Percentiles rank a stretch among this genome's conserved stretches.
Evolutionary conservation across 2,888 invertebrate species (phyloP).

Genomic region (Pardosa pseudoannulata): DNA sequence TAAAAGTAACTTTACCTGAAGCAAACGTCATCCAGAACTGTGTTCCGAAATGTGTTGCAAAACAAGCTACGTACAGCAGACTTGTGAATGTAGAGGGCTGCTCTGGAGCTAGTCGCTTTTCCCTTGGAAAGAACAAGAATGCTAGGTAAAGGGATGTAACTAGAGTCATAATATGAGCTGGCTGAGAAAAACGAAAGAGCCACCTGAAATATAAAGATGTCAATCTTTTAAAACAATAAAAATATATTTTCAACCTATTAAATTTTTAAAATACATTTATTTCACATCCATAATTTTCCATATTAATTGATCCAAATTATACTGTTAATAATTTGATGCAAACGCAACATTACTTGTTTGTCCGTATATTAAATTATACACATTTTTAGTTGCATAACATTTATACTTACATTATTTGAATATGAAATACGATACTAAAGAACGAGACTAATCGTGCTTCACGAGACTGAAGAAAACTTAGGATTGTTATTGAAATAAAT

Average conservation of each 20-base stretch:
- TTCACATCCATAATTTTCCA: background rate
- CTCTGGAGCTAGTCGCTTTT: conserved; percentile 29
- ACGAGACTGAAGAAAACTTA: no score
- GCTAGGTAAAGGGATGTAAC: conserved; percentile 79
- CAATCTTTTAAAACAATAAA: background rate
- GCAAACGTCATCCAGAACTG: conserved; percentile 96
- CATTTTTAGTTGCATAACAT: background rate
- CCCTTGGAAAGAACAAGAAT: conserved; percentile 73
- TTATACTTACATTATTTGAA: no score
- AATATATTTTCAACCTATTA: background rate
- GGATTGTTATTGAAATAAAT: no score
- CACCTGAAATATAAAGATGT: conserved; percentile 81
- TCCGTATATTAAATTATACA: background rate
- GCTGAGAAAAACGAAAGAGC: conserved; percentile 85
- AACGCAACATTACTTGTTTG: background rate
- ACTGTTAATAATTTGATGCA: background rate
- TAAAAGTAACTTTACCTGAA: no score
- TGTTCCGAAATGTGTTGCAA: conserved; percentile 89
- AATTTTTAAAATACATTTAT: background rate
- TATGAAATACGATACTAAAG: no score
- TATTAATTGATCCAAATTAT: background rate
- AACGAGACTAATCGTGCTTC: no score
- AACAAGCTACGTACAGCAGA: conserved; percentile 85
- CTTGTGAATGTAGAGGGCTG: conserved; percentile 74
- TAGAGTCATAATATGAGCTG: conserved; percentile 86